Base-by-base conservation (phyloP, 2,797 vertebrate genomes). In the Cossypha niveicapilla region DNA sequence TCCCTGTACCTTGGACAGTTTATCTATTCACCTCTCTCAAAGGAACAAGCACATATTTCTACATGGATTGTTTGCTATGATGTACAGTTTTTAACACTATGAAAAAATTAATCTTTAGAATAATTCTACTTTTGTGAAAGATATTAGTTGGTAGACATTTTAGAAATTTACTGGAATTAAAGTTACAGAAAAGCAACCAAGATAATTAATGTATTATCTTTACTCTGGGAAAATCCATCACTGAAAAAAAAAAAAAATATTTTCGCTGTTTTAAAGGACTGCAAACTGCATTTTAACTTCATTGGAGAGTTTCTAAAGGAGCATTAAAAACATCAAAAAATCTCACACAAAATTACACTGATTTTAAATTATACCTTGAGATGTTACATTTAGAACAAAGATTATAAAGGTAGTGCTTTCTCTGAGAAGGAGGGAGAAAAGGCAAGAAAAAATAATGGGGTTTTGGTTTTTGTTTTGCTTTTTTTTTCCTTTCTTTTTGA, bases 1-100 rank as follows among this genome's bases (percentile, higher is more conserved):
- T 99, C 98, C 97, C 97, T 97, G 94, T 98, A 98, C 98, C 98
- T 98, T 98, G 96, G 98, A 97, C 98, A 98, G 97, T 97, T 98
- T 98, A 97, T 98, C 98, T 98, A 90, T 96, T 97, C 95, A 96
- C 96, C 96, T 97, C 96, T 96, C 95, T 97, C 95, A 94, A 91
- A 97, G 96, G 95, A 98, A 97, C 97, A 97, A 96, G 62, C 96
- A 92, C 93, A 90, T 94, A 95, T 96, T 97, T 97, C 97, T 97
- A 96, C 97, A 96, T 92, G 96, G 97, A 94, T 94, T 97, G 95
- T 92, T 97, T 96, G 79, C 83, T 94, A 21, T 75, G 92, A 96
- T 95, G 87, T 63, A 93, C 68, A 88, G 54, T 77, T 92, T 95
- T 95, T 93, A 95, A 81, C 80, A 87, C 67, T n/a, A 65, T 9